Evolutionary conservation across 2,888 invertebrate species (phyloP), one percentile per base, ranked within the genome.

Genomic region (Lithophane socia): DNA sequence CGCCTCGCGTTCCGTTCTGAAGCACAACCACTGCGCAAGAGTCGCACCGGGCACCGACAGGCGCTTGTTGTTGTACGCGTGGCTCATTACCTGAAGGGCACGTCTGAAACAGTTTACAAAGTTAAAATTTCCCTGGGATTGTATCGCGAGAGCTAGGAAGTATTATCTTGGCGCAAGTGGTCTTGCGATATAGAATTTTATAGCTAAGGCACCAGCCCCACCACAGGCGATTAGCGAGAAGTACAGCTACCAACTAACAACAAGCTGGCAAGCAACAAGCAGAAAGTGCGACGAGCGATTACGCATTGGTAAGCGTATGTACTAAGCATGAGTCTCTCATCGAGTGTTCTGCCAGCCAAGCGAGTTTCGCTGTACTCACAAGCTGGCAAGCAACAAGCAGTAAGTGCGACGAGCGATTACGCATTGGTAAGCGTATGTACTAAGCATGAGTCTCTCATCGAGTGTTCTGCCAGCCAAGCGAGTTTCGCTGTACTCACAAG

Each of bases 21-120:
- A 97, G 2, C 96, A 87, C 49, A 98, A 91, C 91, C 97, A 93
- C 9, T 93, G 87, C 79, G 94, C 92, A 24, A 98, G 86, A 75
- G 93, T 92, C 0, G 86, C 75, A 47, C 94, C 87, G 0, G 97
- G 97, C 86, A 97, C 97, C 0, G 93, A 92, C 21, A 97, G 92
- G 58, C 94, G 95, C 91, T 97, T 97, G 87, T 96, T 97, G 91
- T 95, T 97, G 91, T 97, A 98, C 3, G 97, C 97, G 21, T 92
- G 88, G 80, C 97, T 96, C 96, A 98, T 95, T 1, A 97, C 95
- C 89, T 92, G 89, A 8, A 98, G 92, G 3, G 97, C 96, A 73
- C 91, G 93, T 87, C 98, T 98, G 92, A 2, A 64, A 81, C 7
- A 74, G 29, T n/a, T 75, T 9, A 16, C 3, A 58, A 37, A 29